Evolutionary conservation across 2,888 invertebrate species (phyloP).

Genomic region (Escarpia spicata): DNA sequence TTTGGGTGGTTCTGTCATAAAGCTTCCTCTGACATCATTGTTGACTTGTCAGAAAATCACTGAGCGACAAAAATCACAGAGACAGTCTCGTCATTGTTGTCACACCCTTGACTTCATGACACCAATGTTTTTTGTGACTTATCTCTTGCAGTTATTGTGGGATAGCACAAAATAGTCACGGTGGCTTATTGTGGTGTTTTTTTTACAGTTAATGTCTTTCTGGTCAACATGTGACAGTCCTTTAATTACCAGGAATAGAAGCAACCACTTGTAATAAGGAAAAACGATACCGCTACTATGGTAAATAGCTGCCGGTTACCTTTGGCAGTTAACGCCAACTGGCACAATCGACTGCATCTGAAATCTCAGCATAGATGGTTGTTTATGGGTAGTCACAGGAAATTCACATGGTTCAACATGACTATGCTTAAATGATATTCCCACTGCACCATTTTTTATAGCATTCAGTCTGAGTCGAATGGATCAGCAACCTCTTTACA

Average conservation of each 20-base stretch:
- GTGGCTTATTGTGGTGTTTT: background rate
- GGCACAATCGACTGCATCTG: background rate
- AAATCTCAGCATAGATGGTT: background rate
- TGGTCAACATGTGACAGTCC: background rate
- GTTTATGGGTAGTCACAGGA: background rate
- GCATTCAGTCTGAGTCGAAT: background rate
- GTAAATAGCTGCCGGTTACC: background rate
- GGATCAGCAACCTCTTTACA: background rate
- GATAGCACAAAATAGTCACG: background rate
- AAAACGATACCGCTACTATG: background rate
- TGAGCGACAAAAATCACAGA: background rate
- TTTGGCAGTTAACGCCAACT: background rate
- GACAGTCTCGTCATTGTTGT: background rate
- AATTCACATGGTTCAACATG: background rate
- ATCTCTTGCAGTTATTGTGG: background rate
- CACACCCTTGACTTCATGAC: background rate
- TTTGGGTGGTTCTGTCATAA: background rate
- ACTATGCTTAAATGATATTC: background rate
- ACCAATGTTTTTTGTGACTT: slow-evolving; percentile 8
- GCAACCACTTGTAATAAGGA: background rate
- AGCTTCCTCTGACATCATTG: background rate
- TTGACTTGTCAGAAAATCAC: background rate
- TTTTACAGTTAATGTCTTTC: background rate
- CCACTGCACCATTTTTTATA: background rate
- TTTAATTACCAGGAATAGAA: background rate